These are phyloP conservation scores for Battus philenor DNA, from an alignment of 1,140 invertebrate species.

Conservation along the genomic window DNA sequence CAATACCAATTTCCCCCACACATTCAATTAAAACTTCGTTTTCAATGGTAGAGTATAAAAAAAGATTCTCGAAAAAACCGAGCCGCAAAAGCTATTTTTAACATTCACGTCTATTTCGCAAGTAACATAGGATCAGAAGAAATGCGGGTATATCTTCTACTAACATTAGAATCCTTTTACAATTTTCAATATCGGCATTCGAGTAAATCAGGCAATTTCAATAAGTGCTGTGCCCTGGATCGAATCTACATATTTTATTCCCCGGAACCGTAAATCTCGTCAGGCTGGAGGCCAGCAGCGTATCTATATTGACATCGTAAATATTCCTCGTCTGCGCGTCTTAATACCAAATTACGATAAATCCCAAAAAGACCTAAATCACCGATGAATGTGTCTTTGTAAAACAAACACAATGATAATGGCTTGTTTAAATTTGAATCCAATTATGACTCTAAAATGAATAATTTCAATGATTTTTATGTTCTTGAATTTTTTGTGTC, in stretches of 20 bases:
- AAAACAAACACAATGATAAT: conserved; percentile 6
- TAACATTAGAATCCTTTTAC: conserved; percentile 12
- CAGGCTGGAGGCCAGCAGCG: conserved; percentile 26
- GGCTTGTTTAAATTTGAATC: too few species aligned
- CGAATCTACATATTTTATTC: conserved; percentile 68
- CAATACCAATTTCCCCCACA: too few species aligned
- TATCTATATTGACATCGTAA: conserved; percentile 18
- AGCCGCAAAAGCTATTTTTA: too few species aligned
- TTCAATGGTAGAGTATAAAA: too few species aligned
- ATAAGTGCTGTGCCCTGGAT: conserved; percentile 58
- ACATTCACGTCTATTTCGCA: too few species aligned
- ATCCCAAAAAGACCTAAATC: conserved; percentile 13
- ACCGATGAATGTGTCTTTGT: conserved; percentile 6
- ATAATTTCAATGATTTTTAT: too few species aligned
- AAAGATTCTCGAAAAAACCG: too few species aligned
- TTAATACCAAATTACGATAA: conserved; percentile 18
- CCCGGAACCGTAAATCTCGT: conserved; percentile 51
- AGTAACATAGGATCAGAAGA: too few species aligned
- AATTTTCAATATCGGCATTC: conserved; percentile 27
- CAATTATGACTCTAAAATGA: too few species aligned
- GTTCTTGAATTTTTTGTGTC: too few species aligned
- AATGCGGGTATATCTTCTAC: not conserved
- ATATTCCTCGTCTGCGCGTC: conserved; percentile 14
- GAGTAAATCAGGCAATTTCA: conserved; percentile 69
- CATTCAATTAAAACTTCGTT: too few species aligned